phyloP scores from a whole-genome alignment of 1,140 invertebrate species.

The Drosophila erecta region DNA sequence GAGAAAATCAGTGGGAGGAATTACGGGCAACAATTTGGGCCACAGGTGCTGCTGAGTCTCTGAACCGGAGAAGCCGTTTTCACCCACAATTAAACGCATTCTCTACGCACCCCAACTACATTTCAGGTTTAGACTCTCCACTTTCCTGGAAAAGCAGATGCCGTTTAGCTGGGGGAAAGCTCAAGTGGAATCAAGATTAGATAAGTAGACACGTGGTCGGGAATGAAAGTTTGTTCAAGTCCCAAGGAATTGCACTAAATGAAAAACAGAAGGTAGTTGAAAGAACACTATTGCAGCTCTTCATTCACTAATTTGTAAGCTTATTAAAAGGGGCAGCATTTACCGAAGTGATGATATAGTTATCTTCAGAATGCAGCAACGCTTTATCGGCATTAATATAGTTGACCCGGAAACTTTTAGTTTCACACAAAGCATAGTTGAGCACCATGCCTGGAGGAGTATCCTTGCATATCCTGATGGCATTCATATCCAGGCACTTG shows the following conservation, averaged over 20 bases:
- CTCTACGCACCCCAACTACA: conserved; percentile 30
- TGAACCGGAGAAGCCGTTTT: conserved; percentile 19
- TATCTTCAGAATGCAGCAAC: background rate
- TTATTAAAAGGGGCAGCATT: background rate
- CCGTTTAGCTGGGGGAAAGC: background rate
- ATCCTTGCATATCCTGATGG: background rate
- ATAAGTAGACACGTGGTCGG: conserved; percentile 6
- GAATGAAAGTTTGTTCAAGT: background rate
- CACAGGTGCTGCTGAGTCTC: conserved; percentile 65
- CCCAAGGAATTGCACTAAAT: background rate
- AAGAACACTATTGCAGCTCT: background rate
- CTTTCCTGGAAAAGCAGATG: conserved; percentile 3
- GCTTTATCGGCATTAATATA: conserved; percentile 13
- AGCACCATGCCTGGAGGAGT: background rate
- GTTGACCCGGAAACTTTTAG: background rate
- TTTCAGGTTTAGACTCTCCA: background rate
- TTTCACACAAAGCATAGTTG: conserved; percentile 11
- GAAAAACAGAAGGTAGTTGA: background rate
- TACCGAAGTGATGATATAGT: background rate
- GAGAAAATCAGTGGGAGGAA: background rate
- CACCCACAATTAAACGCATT: conserved; percentile 65
- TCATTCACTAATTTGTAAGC: background rate
- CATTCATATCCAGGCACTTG: background rate
- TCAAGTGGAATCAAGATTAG: background rate
- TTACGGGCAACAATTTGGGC: conserved; percentile 53